Conservation (phyloP, 2,113 vertebrate species). For the Myodes glareolus region DNA sequence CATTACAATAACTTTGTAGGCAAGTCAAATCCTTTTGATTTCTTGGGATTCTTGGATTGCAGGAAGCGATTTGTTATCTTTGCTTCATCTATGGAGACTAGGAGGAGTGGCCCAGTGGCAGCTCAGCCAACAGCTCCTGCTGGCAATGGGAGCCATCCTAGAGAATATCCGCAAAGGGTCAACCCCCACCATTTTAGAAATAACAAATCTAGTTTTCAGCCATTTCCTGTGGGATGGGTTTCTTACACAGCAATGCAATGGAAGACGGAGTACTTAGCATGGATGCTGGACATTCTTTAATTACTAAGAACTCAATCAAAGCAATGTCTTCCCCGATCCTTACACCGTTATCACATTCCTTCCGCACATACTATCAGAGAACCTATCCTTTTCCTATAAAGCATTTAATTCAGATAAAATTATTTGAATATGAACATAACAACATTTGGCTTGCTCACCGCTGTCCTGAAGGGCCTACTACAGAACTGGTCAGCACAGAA, state of each 20-base stretch:
- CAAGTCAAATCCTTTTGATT: slow-evolving; percentile 75
- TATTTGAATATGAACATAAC: slow-evolving; percentile 15
- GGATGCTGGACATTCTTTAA: background rate
- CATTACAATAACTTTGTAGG: slow-evolving; percentile 68
- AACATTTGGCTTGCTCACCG: background rate
- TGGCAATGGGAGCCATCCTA: background rate
- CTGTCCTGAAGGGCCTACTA: background rate
- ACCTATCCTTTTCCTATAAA: slow-evolving; percentile 7
- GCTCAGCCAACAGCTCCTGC: background rate
- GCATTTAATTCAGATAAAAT: slow-evolving; percentile 34
- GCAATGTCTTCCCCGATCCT: background rate
- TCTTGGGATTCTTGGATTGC: slow-evolving; percentile 25
- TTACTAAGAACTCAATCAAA: background rate
- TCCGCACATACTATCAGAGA: slow-evolving; percentile 10
- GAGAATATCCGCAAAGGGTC: background rate
- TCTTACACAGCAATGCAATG: slow-evolving; percentile 24
- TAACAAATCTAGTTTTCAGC: background rate
- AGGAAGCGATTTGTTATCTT: background rate
- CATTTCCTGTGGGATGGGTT: background rate
- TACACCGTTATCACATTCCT: background rate
- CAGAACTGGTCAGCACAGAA: slow-evolving; percentile 3
- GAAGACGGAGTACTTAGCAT: background rate
- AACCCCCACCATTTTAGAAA: background rate
- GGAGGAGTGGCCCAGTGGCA: background rate
- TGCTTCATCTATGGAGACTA: background rate